Evolutionary conservation across 2,888 invertebrate species (phyloP).

Genomic region (Choreutis nemorana): DNA sequence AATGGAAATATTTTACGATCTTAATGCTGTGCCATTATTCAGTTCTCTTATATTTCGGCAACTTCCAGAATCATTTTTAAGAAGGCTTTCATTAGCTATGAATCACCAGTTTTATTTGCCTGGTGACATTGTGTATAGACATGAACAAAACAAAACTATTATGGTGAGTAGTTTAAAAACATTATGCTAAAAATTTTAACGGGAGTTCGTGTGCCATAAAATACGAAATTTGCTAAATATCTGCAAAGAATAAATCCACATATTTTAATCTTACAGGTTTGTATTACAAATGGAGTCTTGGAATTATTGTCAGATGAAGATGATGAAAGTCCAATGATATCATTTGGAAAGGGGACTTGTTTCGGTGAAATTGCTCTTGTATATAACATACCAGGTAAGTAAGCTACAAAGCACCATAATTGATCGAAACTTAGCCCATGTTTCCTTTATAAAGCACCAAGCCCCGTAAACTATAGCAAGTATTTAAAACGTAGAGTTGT

Average conservation of each 20-base stretch:
- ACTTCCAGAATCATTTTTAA: constrained; percentile 58
- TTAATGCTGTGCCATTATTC: constrained; percentile 56
- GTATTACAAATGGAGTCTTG: constrained; percentile 53
- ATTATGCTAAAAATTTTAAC: too few relatives aligned
- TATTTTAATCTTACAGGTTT: constrained; percentile 30
- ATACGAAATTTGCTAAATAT: too few relatives aligned
- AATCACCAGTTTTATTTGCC: constrained; percentile 60
- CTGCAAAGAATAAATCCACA: not conserved
- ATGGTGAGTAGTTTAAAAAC: constrained; percentile 51
- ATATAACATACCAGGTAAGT: constrained; percentile 50
- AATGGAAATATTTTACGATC: constrained; percentile 61
- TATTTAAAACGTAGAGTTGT: too few relatives aligned
- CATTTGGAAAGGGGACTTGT: constrained; percentile 56
- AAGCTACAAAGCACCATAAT: too few relatives aligned
- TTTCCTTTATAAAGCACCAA: too few relatives aligned
- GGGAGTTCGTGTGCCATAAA: too few relatives aligned
- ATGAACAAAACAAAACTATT: constrained; percentile 55
- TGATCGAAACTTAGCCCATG: not conserved
- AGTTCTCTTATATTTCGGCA: constrained; percentile 59
- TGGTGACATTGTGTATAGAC: constrained; percentile 57
- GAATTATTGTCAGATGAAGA: constrained; percentile 62
- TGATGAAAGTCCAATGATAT: constrained; percentile 61
- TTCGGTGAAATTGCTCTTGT: constrained; percentile 61
- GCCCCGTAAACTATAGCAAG: too few relatives aligned
- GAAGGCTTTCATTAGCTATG: constrained; percentile 58